A percentile compares a stretch with the other conserved stretches of the same genome.
Evolutionary conservation across 2,888 invertebrate species (phyloP).

Genomic region (Amphiduros pacificus): DNA sequence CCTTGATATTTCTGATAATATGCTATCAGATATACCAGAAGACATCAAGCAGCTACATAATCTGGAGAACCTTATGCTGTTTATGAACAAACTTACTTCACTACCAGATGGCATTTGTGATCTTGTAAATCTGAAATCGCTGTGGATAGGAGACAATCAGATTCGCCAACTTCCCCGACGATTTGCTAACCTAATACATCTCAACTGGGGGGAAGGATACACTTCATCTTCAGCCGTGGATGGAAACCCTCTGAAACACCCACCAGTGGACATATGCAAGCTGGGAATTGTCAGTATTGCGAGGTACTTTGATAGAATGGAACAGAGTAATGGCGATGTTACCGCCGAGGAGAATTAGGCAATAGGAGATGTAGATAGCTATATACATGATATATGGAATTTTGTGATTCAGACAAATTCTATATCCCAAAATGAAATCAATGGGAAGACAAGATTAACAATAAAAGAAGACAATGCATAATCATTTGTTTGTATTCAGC

Average conservation of each 20-base stretch:
- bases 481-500: too few species aligned
- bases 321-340: too few species aligned
- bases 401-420: too few species aligned
- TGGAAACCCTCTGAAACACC: conserved; percentile 52
- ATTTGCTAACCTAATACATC: conserved; percentile 46
- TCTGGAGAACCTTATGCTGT: conserved; percentile 54
- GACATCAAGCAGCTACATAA: conserved; percentile 51
- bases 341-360: too few species aligned
- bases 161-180: conserved; percentile 48
- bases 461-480: too few species aligned
- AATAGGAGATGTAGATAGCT: too few species aligned
- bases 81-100: conserved; percentile 50
- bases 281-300: conserved; percentile 53
- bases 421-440: too few species aligned
- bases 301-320: conserved; percentile 39
- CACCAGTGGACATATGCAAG: conserved; percentile 56
- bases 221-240: conserved; percentile 50
- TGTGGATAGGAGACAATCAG: conserved; percentile 60
- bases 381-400: too few species aligned
- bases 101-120: conserved; percentile 55
- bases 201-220: conserved; percentile 54
- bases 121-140: conserved; percentile 52
- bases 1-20: conserved; percentile 60
- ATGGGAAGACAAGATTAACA: too few species aligned
- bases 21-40: conserved; percentile 42